Percentiles rank a stretch among this genome's conserved stretches.
Conservation (phyloP, 2,113 vertebrate genomes). For the Felis chaus region DNA sequence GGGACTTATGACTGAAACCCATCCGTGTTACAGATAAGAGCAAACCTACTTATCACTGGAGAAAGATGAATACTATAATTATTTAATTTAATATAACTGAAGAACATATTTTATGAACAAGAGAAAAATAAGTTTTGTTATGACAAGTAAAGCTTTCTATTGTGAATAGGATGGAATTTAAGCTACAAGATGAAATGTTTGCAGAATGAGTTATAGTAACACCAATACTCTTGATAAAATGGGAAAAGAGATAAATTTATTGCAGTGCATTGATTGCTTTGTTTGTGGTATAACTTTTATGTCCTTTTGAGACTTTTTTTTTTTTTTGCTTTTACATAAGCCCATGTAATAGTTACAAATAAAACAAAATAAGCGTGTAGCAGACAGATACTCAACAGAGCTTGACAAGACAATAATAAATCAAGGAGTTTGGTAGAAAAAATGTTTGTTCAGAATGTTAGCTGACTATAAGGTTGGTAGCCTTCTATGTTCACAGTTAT, state of each 20-base stretch:
- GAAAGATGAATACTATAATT: background rate
- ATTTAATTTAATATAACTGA: conserved; percentile 42
- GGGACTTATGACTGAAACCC: background rate
- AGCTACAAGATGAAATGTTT: conserved; percentile 54
- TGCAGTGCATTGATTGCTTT: conserved; percentile 62
- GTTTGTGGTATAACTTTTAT: conserved; percentile 63
- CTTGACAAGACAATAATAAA: conserved; percentile 51
- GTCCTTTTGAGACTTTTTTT: conserved; percentile 1
- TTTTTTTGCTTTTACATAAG: conserved; percentile 50
- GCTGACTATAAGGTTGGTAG: background rate
- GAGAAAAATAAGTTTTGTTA: conserved; percentile 33
- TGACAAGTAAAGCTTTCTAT: conserved; percentile 28
- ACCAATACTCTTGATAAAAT: conserved; percentile 42
- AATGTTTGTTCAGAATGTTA: conserved; percentile 15
- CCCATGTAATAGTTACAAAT: conserved; percentile 58
- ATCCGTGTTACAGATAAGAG: background rate
- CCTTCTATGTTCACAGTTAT: conserved; percentile 3
- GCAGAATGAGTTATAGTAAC: conserved; percentile 56
- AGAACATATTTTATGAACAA: conserved; percentile 20
- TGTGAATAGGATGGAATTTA: conserved; percentile 5
- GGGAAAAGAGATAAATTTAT: conserved; percentile 52
- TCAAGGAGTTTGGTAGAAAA: conserved; percentile 5
- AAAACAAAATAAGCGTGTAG: conserved; percentile 46
- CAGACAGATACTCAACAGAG: conserved; percentile 3
- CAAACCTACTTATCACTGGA: background rate